Evolutionary conservation across 2,888 invertebrate genomes (phyloP).

Genomic region (Drosophila longiperda): DNA sequence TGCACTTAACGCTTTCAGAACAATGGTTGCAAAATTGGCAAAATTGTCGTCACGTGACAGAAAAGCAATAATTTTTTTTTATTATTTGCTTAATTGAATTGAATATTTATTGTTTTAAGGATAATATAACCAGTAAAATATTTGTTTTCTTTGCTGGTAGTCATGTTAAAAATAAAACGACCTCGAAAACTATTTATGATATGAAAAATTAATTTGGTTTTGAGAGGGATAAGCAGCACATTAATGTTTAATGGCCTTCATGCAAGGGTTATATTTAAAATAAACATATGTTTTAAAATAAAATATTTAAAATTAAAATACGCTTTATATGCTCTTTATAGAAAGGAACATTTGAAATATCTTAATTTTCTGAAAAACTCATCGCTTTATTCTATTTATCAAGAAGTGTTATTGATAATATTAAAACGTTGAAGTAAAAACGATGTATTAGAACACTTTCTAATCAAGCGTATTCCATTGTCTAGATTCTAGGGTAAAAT

Average conservation of each 20-base stretch:
- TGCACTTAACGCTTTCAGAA: neutral
- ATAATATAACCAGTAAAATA: neutral
- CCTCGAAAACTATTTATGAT: neutral
- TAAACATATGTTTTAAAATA: neutral
- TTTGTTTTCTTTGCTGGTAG: neutral
- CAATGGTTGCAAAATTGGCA: neutral
- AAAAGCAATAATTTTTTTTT: neutral
- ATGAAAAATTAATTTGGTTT: neutral
- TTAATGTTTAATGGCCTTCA: neutral
- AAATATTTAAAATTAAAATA: neutral
- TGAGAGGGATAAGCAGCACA: neutral
- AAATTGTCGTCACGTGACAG: neutral
- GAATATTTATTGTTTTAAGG: neutral
- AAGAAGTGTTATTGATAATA: neutral
- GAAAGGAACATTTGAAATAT: neutral
- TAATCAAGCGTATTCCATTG: neutral
- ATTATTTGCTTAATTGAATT: neutral
- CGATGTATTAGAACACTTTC: neutral
- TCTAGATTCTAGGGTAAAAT: slow-evolving; percentile 7
- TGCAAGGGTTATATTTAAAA: neutral
- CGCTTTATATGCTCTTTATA: neutral
- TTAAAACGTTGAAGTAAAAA: neutral
- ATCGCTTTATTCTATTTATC: neutral
- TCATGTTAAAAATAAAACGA: neutral
- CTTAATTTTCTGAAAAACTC: neutral